Percentiles rank a stretch among this genome's conserved stretches.
Evolutionary conservation across 2,797 vertebrate species (phyloP).

Genomic region (Galaxias olidus): DNA sequence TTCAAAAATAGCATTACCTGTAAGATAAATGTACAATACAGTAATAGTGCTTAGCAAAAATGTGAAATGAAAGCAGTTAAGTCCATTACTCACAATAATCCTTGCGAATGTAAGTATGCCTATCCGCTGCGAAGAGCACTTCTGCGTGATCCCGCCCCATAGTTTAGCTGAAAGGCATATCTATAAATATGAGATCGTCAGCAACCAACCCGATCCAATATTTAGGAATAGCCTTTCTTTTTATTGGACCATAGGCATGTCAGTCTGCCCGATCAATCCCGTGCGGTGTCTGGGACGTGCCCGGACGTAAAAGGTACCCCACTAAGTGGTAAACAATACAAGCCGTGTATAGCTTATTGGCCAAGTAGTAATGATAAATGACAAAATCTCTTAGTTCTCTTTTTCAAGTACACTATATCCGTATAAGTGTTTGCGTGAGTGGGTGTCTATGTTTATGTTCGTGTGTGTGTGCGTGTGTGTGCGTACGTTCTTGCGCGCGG

Average conservation of each 20-base stretch:
- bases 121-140: conserved; percentile 68
- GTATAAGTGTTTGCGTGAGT: neutral
- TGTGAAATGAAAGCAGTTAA: no score
- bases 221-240: conserved; percentile 10
- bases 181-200: conserved; percentile 63
- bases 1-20: neutral
- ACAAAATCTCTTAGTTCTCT: neutral
- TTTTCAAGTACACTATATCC: neutral
- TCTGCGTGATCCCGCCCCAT: conserved; percentile 67
- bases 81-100: conserved; percentile 69
- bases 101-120: conserved; percentile 54
- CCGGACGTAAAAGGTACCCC: conserved; percentile 67
- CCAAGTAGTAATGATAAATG: neutral
- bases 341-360: conserved; percentile 23
- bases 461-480: neutral
- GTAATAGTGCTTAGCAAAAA: no score
- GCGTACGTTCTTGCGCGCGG: no score
- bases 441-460: neutral
- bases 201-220: conserved; percentile 65
- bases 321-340: conserved; percentile 59
- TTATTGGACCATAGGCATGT: conserved; percentile 57
- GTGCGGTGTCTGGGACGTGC: conserved; percentile 78
- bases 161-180: conserved; percentile 64
- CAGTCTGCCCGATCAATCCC: conserved; percentile 56
- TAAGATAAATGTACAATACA: no score